Evolutionary conservation across 1,140 invertebrate genomes (phyloP).

Genomic region (Mesaphorura yosii): DNA sequence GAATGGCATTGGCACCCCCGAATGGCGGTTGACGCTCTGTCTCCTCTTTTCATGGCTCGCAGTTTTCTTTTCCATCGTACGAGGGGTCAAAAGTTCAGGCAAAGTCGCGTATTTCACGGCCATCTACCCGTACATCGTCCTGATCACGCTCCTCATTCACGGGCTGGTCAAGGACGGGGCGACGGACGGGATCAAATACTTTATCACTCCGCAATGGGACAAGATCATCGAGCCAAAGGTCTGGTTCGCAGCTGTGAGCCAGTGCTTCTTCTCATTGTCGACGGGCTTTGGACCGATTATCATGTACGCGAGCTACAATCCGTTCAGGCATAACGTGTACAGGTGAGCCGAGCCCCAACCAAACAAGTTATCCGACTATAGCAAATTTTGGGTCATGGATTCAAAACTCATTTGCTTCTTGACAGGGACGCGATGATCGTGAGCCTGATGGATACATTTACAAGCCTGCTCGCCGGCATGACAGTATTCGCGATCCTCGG

Average conservation of each 20-base stretch:
- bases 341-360: conserved; percentile 44
- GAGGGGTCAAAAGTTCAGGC: conserved; percentile 65
- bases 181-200: conserved; percentile 59
- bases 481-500: conserved; percentile 78
- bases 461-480: conserved; percentile 69
- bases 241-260: conserved; percentile 48
- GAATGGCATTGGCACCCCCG: conserved; percentile 58
- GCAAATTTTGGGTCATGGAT: background rate
- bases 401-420: background rate
- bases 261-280: conserved; percentile 71
- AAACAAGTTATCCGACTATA: background rate
- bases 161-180: conserved; percentile 63
- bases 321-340: conserved; percentile 68
- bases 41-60: conserved; percentile 62
- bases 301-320: conserved; percentile 71
- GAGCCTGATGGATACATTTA: conserved; percentile 44
- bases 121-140: conserved; percentile 68
- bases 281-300: conserved; percentile 63
- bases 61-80: conserved; percentile 61
- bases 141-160: conserved; percentile 58
- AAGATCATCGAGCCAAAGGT: conserved; percentile 49
- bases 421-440: conserved; percentile 42
- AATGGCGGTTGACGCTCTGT: conserved; percentile 63
- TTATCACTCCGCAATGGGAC: conserved; percentile 56
- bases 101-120: conserved; percentile 67